A percentile compares a stretch with the other conserved stretches of the same genome.
These are phyloP conservation scores for Nomada fucata DNA, from an alignment of 2,888 invertebrate species.

Conservation along the genomic window DNA sequence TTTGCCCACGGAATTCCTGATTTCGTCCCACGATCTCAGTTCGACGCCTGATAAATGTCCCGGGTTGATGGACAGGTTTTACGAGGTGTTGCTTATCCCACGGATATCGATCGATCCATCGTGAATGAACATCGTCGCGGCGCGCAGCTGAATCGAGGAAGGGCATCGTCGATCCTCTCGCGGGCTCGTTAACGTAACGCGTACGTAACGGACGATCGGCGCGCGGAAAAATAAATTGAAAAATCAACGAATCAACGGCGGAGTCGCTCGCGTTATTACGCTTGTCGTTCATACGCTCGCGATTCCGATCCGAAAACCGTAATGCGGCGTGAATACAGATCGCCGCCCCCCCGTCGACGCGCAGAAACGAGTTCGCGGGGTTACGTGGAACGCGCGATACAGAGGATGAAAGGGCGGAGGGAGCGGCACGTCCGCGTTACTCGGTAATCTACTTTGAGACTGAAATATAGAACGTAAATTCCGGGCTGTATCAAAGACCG, in stretches of 20 bases:
- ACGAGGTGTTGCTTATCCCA: slow-evolving; percentile 41
- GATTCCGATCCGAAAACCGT: slow-evolving; percentile 40
- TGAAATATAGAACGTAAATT: slow-evolving; percentile 80
- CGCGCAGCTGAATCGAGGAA: slow-evolving; percentile 2
- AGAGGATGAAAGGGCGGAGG: slow-evolving; percentile 22
- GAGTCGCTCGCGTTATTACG: slow-evolving; percentile 2
- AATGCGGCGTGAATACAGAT: slow-evolving; percentile 15
- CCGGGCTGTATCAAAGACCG: slow-evolving; percentile 69
- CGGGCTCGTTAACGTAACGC: background rate
- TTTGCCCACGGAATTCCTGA: slow-evolving; percentile 62
- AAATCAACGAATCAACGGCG: slow-evolving; percentile 21
- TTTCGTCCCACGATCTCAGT: slow-evolving; percentile 57
- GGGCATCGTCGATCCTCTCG: background rate
- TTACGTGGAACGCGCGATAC: background rate
- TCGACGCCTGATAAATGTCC: slow-evolving; percentile 43
- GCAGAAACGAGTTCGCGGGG: background rate
- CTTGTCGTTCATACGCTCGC: slow-evolving; percentile 12
- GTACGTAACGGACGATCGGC: background rate
- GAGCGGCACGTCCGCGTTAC: slow-evolving; percentile 58
- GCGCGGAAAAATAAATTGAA: background rate
- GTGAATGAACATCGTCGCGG: slow-evolving; percentile 17
- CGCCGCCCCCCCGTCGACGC: slow-evolving; percentile 7
- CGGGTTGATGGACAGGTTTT: slow-evolving; percentile 51
- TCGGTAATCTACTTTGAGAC: slow-evolving; percentile 76
- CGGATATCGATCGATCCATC: slow-evolving; percentile 36